Evolutionary conservation across 2,113 vertebrate genomes (phyloP).

Genomic region (Proterorhinus semilunaris): DNA sequence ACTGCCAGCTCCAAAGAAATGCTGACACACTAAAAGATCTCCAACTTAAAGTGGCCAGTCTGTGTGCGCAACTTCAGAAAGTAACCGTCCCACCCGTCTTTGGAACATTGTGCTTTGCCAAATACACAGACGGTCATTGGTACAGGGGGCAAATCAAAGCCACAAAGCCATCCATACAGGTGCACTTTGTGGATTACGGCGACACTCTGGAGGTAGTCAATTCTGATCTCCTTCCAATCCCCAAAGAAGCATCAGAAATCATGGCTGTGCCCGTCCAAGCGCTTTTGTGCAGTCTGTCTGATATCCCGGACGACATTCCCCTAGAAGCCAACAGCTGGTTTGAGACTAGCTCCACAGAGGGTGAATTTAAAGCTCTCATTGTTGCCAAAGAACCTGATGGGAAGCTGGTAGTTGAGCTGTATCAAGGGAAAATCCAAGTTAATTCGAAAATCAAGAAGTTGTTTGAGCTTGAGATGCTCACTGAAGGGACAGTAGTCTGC

Average conservation of each 20-base stretch:
- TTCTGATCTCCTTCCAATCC: slow-evolving; percentile 81
- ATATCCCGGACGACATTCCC: slow-evolving; percentile 72
- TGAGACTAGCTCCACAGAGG: slow-evolving; percentile 74
- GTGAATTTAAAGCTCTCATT: slow-evolving; percentile 77
- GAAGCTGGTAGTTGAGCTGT: slow-evolving; percentile 85
- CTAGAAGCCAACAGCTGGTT: slow-evolving; percentile 82
- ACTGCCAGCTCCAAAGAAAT: slow-evolving; percentile 86
- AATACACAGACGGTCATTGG: slow-evolving; percentile 86
- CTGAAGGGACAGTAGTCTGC: slow-evolving; percentile 17
- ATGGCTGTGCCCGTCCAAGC: slow-evolving; percentile 89
- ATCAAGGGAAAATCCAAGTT: slow-evolving; percentile 79
- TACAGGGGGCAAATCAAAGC: slow-evolving; percentile 83
- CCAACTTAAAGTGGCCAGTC: slow-evolving; percentile 59
- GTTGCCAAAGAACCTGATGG: slow-evolving; percentile 86
- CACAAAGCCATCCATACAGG: slow-evolving; percentile 63
- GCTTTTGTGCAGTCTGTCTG: slow-evolving; percentile 84
- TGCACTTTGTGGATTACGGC: slow-evolving; percentile 95
- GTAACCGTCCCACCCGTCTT: slow-evolving; percentile 52
- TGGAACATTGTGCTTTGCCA: slow-evolving; percentile 86
- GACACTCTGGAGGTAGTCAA: slow-evolving; percentile 76
- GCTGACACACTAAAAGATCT: slow-evolving; percentile 75
- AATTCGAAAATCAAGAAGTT: slow-evolving; percentile 81
- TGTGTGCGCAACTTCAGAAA: slow-evolving; percentile 67
- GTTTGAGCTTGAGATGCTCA: slow-evolving; percentile 57
- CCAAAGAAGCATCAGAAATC: slow-evolving; percentile 80